Percentiles rank a stretch among this genome's conserved stretches.
These are phyloP conservation scores for Paguma larvata DNA, from an alignment of 2,797 vertebrate genomes.

Conservation along the genomic window DNA sequence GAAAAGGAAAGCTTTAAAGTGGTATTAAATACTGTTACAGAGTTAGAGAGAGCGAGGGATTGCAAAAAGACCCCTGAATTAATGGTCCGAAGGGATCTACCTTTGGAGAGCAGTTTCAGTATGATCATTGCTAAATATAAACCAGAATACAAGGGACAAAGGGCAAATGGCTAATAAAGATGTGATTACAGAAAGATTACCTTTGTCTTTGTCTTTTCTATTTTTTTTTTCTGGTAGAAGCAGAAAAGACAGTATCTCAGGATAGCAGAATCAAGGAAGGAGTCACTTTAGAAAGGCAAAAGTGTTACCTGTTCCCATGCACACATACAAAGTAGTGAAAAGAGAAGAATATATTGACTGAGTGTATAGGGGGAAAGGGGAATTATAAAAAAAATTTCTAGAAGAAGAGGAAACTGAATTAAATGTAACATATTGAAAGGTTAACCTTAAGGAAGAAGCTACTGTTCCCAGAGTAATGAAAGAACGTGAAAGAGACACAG, in stretches of 20 bases:
- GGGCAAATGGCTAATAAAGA: constrained; percentile 26
- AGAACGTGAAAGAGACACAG: background rate
- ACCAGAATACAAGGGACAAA: constrained; percentile 27
- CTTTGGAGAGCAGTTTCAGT: constrained; percentile 57
- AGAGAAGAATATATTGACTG: background rate
- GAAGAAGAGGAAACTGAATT: background rate
- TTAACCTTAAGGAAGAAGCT: background rate
- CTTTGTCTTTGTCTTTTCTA: background rate
- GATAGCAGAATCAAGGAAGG: background rate
- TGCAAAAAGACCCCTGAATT: background rate
- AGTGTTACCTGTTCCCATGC: background rate
- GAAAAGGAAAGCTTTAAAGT: constrained; percentile 43
- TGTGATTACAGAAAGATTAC: constrained; percentile 4
- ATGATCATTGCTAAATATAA: constrained; percentile 38
- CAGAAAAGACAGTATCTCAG: background rate
- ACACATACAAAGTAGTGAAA: background rate
- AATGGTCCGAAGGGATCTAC: constrained; percentile 27
- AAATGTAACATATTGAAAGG: background rate
- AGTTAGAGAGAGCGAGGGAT: background rate
- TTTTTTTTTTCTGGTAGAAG: background rate
- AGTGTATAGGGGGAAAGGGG: background rate
- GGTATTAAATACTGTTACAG: background rate
- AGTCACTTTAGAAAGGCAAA: background rate
- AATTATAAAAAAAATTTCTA: background rate
- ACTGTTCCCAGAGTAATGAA: background rate